Evolutionary conservation across 1,140 invertebrate species (phyloP).

Genomic region (Drosophila micromelanica): DNA sequence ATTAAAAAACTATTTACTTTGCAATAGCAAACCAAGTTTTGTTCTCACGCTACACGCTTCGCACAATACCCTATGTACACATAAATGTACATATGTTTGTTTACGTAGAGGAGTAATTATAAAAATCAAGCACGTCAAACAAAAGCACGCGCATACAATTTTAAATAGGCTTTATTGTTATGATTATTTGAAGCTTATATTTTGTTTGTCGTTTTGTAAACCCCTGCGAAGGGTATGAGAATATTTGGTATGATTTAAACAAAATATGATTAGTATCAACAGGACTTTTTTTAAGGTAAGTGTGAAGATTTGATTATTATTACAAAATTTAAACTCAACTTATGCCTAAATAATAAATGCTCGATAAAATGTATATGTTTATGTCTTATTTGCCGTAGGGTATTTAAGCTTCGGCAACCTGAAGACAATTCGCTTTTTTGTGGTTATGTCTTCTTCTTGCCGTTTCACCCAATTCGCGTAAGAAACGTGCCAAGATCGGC

Average conservation of each 20-base stretch:
- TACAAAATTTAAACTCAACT: no score
- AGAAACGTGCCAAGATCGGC: conserved; percentile 78
- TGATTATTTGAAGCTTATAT: conserved; percentile 56
- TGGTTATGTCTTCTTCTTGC: conserved; percentile 15
- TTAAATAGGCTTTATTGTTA: conserved; percentile 69
- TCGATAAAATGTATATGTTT: no score
- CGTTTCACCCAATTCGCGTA: conserved; percentile 69
- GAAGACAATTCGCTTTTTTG: conserved; percentile 7
- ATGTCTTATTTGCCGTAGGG: background rate
- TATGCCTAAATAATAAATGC: no score
- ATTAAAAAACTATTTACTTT: conserved; percentile 36
- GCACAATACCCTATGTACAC: conserved; percentile 15
- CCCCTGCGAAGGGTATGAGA: background rate
- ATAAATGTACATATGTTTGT: background rate
- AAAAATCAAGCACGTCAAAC: conserved; percentile 47
- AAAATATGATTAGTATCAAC: no score
- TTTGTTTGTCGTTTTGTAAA: conserved; percentile 5
- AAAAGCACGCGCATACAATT: conserved; percentile 68
- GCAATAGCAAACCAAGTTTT: conserved; percentile 42
- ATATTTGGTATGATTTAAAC: no score
- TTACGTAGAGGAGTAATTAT: conserved; percentile 15
- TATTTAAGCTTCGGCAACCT: background rate
- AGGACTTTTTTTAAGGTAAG: no score
- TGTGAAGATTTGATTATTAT: no score
- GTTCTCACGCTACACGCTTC: conserved; percentile 59